Percentiles rank a stretch among this genome's conserved stretches.
Conservation (phyloP, 2,888 invertebrate genomes). For the Octonoba sinensis region DNA sequence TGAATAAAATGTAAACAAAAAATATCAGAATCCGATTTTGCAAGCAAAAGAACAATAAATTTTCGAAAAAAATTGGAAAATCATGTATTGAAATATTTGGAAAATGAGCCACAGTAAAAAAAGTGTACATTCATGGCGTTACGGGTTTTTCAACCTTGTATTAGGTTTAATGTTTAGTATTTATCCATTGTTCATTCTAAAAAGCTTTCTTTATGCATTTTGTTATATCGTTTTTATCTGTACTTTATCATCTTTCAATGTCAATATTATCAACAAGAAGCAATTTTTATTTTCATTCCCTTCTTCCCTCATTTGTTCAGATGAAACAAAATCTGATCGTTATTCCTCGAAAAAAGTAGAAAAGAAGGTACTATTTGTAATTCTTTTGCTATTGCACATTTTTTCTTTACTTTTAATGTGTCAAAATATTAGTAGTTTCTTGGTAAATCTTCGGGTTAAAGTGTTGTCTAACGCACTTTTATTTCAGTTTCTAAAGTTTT, state of each 20-base stretch:
- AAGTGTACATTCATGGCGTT: constrained; percentile 13
- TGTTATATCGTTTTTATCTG: constrained; percentile 15
- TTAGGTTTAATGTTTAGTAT: constrained; percentile 26
- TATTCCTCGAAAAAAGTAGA: constrained; percentile 5
- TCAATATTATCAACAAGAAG: constrained; percentile 21
- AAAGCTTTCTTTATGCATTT: constrained; percentile 22
- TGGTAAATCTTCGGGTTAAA: too few relatives aligned
- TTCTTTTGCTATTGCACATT: too few relatives aligned
- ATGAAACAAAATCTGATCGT: constrained; percentile 33
- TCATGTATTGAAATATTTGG: too few relatives aligned
- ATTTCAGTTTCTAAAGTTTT: too few relatives aligned
- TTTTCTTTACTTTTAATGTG: too few relatives aligned
- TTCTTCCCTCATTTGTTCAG: constrained; percentile 5
- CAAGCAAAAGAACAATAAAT: too few relatives aligned
- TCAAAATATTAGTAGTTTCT: too few relatives aligned
- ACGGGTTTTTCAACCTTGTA: constrained; percentile 13
- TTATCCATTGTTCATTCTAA: constrained; percentile 26
- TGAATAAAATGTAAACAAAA: too few relatives aligned
- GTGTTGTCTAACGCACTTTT: too few relatives aligned
- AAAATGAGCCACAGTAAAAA: constrained; percentile 44
- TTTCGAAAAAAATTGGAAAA: too few relatives aligned
- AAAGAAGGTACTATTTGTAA: constrained; percentile 6
- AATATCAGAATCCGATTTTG: too few relatives aligned
- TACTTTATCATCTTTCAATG: constrained; percentile 37
- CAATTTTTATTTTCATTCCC: constrained; percentile 9